Base-by-base conservation (phyloP, 2,888 invertebrate species). In the Lasioglossum villosulum region DNA sequence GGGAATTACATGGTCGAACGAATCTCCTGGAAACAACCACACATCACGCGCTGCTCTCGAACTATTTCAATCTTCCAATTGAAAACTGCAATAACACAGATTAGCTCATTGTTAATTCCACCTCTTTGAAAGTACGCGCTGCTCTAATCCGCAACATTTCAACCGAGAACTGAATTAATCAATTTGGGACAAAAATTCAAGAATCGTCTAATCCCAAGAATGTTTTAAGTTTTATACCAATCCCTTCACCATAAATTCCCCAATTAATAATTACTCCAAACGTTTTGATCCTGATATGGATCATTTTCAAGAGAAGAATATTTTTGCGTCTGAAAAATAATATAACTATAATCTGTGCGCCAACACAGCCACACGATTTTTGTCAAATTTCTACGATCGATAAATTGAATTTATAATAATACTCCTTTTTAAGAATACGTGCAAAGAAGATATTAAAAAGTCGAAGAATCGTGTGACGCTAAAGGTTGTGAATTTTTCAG, bases 1-100 rank as follows among this genome's bases (percentile, higher is more conserved):
- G n/a, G 39, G 72, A 81, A 83, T 86, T 74, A 78, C 73, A 19
- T 70, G 80, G 59, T 74, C 52, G 52, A 75, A 59, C 59, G 59
- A 59, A 27, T 59, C 27, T 59, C 59, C 16, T 27, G 59, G 27
- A 59, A 59, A 59, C 59, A 59, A 27, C 59, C 27, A 59, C 27
- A 27, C 59, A 16, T 52, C 52, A 52, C 52, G 23, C 23, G 52
- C 23, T 52, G 23, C 23, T n/a, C 10, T 52, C 52, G 2, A 52
- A 52, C 52, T 52, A 52, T 52, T 52, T 10, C 23, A 52, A 52
- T 52, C 52, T 52, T 52, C 52, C 23, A 52, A 52, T 52, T 52
- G 8, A 10, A 52, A 52, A 52, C 52, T 52, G 52, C 52, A 52
- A 23, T 8, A 52, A 52, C 23, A 52, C 19, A 52, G n/a, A 52